These are phyloP conservation scores for Incurvaria masculella DNA, from an alignment of 2,888 invertebrate species.

Conservation along the genomic window DNA sequence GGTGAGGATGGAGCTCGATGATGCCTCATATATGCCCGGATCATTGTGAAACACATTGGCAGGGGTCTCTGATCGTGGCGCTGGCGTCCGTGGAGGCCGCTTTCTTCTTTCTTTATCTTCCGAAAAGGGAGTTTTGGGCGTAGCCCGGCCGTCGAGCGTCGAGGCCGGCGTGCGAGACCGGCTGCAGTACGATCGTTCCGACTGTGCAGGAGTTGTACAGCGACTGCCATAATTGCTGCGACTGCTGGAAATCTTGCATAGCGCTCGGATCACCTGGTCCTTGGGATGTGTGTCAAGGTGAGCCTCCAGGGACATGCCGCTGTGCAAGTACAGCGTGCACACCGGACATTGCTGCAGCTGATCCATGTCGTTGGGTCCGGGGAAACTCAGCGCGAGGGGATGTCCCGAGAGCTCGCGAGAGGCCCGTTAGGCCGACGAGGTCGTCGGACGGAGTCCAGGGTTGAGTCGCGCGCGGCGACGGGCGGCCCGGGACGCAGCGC, in stretches of 20 bases:
- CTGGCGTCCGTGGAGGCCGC: conserved; percentile 23
- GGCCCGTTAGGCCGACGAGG: too few species aligned
- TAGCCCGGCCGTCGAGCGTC: conserved; percentile 19
- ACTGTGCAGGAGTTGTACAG: conserved; percentile 37
- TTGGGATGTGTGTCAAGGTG: conserved; percentile 86
- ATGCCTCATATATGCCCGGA: not conserved
- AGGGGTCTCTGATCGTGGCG: not conserved
- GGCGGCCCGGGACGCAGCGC: conserved; percentile 1
- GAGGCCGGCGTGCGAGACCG: conserved; percentile 38
- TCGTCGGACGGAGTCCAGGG: too few species aligned
- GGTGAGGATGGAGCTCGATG: not conserved
- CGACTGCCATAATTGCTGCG: conserved; percentile 38
- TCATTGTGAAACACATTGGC: not conserved
- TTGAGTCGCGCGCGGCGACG: not conserved
- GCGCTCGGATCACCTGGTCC: conserved; percentile 82
- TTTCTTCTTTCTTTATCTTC: conserved; percentile 33
- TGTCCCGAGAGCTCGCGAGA: not conserved
- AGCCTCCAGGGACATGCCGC: conserved; percentile 76
- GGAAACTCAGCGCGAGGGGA: not conserved
- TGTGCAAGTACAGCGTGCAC: conserved; percentile 78
- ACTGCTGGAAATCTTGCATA: conserved; percentile 53
- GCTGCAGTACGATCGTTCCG: conserved; percentile 42
- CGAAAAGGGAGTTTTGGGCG: conserved; percentile 1
- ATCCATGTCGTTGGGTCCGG: conserved; percentile 31
- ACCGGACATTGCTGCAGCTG: conserved; percentile 70